Evolutionary conservation across 2,797 vertebrate genomes (phyloP).

Genomic region (Phrynocephalus forsythii): DNA sequence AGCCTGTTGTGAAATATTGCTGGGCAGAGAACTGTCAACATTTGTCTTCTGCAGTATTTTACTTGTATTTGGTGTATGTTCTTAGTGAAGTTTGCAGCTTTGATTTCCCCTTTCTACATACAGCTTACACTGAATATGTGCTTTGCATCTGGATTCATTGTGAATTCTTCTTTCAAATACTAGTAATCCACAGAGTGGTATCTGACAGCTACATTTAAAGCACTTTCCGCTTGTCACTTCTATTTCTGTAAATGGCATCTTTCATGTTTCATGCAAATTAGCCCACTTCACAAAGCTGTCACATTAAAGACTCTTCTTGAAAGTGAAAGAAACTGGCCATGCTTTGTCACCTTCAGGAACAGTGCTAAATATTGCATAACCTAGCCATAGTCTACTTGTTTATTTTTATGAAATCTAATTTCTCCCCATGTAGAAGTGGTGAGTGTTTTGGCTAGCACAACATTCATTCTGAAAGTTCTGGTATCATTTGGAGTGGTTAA

Average conservation of each 20-base stretch:
- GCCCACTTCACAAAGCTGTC: slow-evolving; percentile 58
- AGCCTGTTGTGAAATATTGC: background rate
- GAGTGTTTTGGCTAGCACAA: slow-evolving; percentile 35
- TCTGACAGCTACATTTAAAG: slow-evolving; percentile 47
- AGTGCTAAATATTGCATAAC: slow-evolving; percentile 52
- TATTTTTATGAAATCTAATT: slow-evolving; percentile 42
- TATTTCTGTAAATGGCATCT: slow-evolving; percentile 60
- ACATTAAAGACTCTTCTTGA: slow-evolving; percentile 47
- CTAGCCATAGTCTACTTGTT: slow-evolving; percentile 21
- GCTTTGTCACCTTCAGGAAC: slow-evolving; percentile 46
- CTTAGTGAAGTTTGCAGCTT: background rate
- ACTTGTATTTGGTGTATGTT: slow-evolving; percentile 36
- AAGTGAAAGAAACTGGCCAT: slow-evolving; percentile 53
- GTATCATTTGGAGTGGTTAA: slow-evolving; percentile 32
- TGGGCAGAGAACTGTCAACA: background rate
- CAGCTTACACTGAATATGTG: slow-evolving; percentile 51
- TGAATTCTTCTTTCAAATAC: slow-evolving; percentile 36
- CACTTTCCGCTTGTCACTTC: slow-evolving; percentile 55
- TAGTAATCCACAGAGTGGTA: slow-evolving; percentile 36
- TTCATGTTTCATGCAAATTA: slow-evolving; percentile 52
- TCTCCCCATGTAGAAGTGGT: slow-evolving; percentile 15
- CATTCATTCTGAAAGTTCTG: slow-evolving; percentile 15
- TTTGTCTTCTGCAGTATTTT: slow-evolving; percentile 46
- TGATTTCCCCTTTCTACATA: slow-evolving; percentile 33
- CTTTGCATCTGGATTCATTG: slow-evolving; percentile 40